Percentiles rank a stretch among this genome's conserved stretches.
Evolutionary conservation across 1,140 invertebrate genomes (phyloP).

Genomic region (Brachionus koreanus): DNA sequence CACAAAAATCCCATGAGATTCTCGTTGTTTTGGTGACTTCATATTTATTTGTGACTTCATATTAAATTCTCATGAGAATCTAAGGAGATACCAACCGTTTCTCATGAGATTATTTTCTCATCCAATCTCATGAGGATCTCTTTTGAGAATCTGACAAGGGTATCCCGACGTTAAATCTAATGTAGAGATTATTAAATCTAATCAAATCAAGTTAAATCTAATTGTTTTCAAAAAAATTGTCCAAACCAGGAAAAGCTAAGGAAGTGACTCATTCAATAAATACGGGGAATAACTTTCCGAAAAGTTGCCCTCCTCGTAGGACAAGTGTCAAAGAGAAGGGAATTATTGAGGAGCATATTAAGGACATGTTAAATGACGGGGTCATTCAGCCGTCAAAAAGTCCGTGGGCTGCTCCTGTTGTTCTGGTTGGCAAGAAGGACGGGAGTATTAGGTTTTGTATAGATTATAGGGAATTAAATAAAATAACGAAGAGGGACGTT

Average conservation of each 20-base stretch:
- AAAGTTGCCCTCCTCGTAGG: background rate
- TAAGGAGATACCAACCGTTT: too few species aligned
- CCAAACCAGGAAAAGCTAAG: background rate
- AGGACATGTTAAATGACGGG: background rate
- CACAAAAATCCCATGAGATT: background rate
- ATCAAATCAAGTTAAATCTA: too few species aligned
- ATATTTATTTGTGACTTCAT: background rate
- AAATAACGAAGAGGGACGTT: conserved; percentile 16
- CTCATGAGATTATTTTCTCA: background rate
- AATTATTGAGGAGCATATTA: background rate
- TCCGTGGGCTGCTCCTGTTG: background rate
- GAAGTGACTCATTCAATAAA: background rate
- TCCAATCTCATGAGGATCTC: background rate
- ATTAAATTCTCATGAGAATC: background rate
- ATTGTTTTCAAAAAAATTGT: background rate
- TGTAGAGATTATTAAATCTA: too few species aligned
- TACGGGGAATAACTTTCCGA: background rate
- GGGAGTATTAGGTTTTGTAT: background rate
- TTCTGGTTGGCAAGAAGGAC: background rate
- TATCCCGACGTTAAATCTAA: too few species aligned
- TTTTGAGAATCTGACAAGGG: background rate
- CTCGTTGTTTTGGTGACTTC: too few species aligned
- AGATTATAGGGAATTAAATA: conserved; percentile 36
- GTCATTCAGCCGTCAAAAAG: background rate
- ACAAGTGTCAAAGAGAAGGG: background rate